A percentile compares a stretch with the other conserved stretches of the same genome.
Conservation (phyloP, 2,797 vertebrate genomes). For the Enteromius viviparus region DNA sequence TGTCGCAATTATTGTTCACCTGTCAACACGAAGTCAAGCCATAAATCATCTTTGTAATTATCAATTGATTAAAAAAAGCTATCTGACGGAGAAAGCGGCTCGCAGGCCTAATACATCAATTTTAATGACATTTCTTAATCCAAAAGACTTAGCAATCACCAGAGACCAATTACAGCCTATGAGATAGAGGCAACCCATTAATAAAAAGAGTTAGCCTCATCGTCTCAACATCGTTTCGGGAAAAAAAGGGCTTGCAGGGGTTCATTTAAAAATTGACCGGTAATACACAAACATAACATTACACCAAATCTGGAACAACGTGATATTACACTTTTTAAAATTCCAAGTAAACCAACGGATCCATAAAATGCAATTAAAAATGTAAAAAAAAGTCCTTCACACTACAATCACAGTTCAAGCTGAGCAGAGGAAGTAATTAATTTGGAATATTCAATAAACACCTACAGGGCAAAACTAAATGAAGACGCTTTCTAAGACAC, state of each 20-base stretch:
- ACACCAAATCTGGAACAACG: background rate
- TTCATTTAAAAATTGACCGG: conserved; percentile 43
- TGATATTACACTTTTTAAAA: background rate
- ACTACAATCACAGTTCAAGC: background rate
- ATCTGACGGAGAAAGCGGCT: conserved; percentile 73
- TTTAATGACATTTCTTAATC: conserved; percentile 82
- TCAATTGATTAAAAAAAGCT: conserved; percentile 77
- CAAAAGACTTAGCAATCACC: conserved; percentile 75
- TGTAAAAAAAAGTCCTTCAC: too few species aligned
- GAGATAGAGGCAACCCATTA: conserved; percentile 76
- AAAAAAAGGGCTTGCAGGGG: conserved; percentile 26
- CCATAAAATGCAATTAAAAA: background rate
- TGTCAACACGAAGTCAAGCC: conserved; percentile 67
- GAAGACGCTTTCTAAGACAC: background rate
- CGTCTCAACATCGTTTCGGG: conserved; percentile 54
- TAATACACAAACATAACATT: background rate
- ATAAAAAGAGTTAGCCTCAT: conserved; percentile 71
- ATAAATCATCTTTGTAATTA: conserved; percentile 77
- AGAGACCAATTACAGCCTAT: conserved; percentile 77
- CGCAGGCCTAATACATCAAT: conserved; percentile 74
- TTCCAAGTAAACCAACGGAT: background rate
- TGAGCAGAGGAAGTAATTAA: conserved; percentile 2
- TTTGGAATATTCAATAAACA: conserved; percentile 23
- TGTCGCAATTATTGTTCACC: conserved; percentile 66
- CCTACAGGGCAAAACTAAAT: background rate